Base-by-base conservation (phyloP, 2,797 vertebrate species). In the Falco rusticolus region DNA sequence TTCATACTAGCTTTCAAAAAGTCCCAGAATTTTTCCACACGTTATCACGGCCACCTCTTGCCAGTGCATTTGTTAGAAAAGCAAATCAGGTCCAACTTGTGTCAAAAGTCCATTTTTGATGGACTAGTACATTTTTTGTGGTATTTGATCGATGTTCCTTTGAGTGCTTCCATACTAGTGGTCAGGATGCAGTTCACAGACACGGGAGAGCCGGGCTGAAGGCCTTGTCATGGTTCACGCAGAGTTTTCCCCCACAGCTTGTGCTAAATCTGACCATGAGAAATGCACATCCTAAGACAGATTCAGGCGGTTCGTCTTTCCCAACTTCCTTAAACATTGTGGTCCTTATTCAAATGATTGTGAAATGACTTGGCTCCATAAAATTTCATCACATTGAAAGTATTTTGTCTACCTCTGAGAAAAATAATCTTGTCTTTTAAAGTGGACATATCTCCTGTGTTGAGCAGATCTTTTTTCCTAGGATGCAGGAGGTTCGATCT, bases 181-280 rank as follows among this genome's bases (percentile, higher is more conserved):
- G 16, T 59, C 39, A 70, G 41, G 45, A 64, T 43, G 47, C 7
- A 45, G 43, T 51, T 31, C 66, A 45, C 20, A 47, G 37, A 6
- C 1, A 4, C 10, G 11, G 14, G 17, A 66, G 6, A 45, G 5
- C 5, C 19, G 31, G 20, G 28, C 25, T 41, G 2, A 6, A 53
- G 45, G 10, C 9, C 11, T 56, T 69, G 22, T 11, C 68, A 8
- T 11, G 3, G 12, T 50, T 76, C n/a, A 9, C 4, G 5, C 6
- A 5, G 31, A 33, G 16, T 5, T 90, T 76, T 53, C 37, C 47
- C 16, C 89, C 74, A 87, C 15, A 77, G 20, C 13, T 57, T 7
- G 1, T 47, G 34, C 8, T 74, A 21, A 83, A 51, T 56, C 11
- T 51, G 20, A 54, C 34, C 33, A 10, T 9, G 17, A 39, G 11